Evolutionary conservation across 2,888 invertebrate genomes (phyloP).

Genomic region (Caenorhabditis sinica): DNA sequence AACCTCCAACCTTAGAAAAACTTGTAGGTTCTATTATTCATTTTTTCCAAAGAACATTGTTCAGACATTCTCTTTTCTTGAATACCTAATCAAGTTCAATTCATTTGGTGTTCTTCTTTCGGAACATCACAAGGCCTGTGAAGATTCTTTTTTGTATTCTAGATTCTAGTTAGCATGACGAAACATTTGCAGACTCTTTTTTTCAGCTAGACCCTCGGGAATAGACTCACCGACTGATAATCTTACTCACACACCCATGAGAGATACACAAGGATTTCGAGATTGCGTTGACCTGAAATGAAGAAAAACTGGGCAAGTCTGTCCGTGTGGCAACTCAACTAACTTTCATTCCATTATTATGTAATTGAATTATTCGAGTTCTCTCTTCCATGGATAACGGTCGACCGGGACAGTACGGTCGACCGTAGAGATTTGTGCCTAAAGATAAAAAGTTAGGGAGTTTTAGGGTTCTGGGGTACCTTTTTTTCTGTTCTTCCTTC

Average conservation of each 20-base stretch:
- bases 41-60: conserved; percentile 19
- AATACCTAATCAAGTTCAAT: conserved; percentile 8
- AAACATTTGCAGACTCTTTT: conserved; percentile 14
- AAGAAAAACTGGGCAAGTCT: conserved; percentile 32
- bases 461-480: conserved; percentile 7
- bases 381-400: conserved; percentile 82
- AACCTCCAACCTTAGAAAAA: conserved; percentile 5
- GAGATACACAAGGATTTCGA: conserved; percentile 82
- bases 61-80: conserved; percentile 23
- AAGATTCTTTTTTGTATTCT: neutral
- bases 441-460: neutral
- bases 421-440: conserved; percentile 82
- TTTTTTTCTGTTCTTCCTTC: conserved; percentile 61
- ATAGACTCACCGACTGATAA: conserved; percentile 78
- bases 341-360: conserved; percentile 81
- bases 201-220: neutral
- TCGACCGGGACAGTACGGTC: conserved; percentile 82
- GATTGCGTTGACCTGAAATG: conserved; percentile 80
- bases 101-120: conserved; percentile 4
- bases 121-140: conserved; percentile 14
- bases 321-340: neutral
- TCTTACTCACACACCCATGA: conserved; percentile 83
- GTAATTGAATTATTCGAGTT: conserved; percentile 79
- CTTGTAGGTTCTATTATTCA: conserved; percentile 5
- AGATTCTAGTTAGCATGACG: conserved; percentile 3